These are phyloP conservation scores for Strix uralensis DNA, from an alignment of 2,113 vertebrate species.

Conservation along the genomic window DNA sequence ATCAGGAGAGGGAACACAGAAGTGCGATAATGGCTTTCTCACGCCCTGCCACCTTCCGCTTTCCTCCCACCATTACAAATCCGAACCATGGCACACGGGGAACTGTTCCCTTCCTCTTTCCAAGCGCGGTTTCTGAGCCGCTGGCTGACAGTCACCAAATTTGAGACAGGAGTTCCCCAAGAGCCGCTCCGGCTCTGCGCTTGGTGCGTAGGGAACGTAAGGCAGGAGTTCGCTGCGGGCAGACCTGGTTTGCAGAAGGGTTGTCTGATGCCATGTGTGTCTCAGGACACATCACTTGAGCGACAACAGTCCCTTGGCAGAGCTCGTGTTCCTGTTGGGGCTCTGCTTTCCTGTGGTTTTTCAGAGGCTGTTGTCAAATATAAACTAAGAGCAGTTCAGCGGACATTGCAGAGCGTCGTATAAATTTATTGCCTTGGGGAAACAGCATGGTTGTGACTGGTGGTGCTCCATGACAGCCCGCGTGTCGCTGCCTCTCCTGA, in stretches of 20 bases:
- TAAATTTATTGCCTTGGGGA: too few species aligned
- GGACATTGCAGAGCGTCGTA: rapidly evolving
- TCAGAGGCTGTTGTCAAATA: too few species aligned
- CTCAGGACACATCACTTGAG: rapidly evolving
- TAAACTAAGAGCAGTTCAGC: background rate
- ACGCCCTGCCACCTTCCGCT: rapidly evolving
- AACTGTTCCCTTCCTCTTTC: background rate
- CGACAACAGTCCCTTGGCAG: rapidly evolving
- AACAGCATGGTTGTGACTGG: rapidly evolving
- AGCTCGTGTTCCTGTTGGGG: rapidly evolving
- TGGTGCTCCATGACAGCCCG: background rate
- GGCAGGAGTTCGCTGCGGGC: background rate
- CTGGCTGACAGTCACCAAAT: rapidly evolving
- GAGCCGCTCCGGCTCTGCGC: rapidly evolving
- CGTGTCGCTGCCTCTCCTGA: too few species aligned
- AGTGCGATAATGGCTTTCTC: rapidly evolving
- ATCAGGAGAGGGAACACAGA: background rate
- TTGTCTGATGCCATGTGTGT: rapidly evolving
- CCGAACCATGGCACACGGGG: rapidly evolving
- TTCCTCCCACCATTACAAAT: rapidly evolving
- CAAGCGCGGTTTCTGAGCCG: background rate
- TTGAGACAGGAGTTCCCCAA: background rate
- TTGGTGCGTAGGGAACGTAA: rapidly evolving
- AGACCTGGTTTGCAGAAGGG: rapidly evolving
- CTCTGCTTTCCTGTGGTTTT: background rate